phyloP scores from a whole-genome alignment of 1,140 invertebrate genomes.

The Scaptomyza pallida region DNA sequence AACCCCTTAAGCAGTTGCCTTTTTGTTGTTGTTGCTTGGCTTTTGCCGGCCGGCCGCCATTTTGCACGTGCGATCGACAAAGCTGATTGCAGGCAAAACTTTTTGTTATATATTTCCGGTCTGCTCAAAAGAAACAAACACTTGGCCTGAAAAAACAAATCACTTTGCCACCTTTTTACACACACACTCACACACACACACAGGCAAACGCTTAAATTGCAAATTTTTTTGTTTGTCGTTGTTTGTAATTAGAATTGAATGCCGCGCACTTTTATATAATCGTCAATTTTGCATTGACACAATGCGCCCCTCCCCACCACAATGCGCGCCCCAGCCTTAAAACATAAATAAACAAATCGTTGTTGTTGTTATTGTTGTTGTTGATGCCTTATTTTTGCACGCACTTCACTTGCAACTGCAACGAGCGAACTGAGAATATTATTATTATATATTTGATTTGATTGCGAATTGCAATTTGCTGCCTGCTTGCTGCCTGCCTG shows the following conservation, averaged over 20 bases:
- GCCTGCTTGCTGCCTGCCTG: conserved; percentile 29
- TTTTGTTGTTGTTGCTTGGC: conserved; percentile 5
- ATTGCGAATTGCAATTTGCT: conserved; percentile 47
- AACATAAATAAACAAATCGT: conserved; percentile 45
- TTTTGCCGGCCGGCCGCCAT: conserved; percentile 41
- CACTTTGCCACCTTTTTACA: conserved; percentile 38
- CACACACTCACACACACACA: conserved; percentile 16
- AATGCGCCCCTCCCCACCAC: conserved; percentile 33
- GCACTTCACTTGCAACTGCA: conserved; percentile 54
- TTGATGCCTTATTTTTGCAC: conserved; percentile 21
- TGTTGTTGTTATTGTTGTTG: conserved; percentile 22
- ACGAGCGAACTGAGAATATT: conserved; percentile 32
- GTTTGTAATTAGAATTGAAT: conserved; percentile 69
- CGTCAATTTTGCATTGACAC: conserved; percentile 50
- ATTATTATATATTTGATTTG: conserved; percentile 39
- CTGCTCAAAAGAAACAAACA: conserved; percentile 50
- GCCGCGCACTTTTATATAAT: conserved; percentile 68
- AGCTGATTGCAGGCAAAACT: conserved; percentile 11
- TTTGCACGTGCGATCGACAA: conserved; percentile 51
- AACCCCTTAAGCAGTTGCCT: background rate
- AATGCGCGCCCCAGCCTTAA: conserved; percentile 25
- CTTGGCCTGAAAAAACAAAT: conserved; percentile 56
- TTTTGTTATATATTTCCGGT: conserved; percentile 34
- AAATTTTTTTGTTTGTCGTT: conserved; percentile 56
- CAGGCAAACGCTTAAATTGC: conserved; percentile 26